phyloP scores from a whole-genome alignment of 2,888 invertebrate species.

The Chalcis sispes region DNA sequence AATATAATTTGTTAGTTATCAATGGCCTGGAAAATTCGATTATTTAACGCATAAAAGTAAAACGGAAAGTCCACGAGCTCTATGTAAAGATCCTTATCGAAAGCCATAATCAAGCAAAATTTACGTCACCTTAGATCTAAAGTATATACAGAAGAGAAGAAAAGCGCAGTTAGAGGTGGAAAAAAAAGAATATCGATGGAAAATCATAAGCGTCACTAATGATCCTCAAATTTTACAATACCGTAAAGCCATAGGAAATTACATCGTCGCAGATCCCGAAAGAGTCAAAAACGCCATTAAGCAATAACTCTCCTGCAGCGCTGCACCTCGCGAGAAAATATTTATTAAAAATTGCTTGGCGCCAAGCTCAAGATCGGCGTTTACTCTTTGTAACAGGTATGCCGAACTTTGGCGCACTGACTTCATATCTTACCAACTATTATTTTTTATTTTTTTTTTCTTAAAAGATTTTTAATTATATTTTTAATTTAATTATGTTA shows the following conservation, averaged over 20 bases:
- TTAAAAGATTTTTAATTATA: too few relatives aligned
- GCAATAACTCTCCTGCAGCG: not conserved
- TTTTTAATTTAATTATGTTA: too few relatives aligned
- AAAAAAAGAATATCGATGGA: conserved; percentile 3
- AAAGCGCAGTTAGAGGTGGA: not conserved
- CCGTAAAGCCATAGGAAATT: conserved; percentile 46
- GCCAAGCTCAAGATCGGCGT: too few relatives aligned
- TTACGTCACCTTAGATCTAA: not conserved
- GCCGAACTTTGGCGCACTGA: too few relatives aligned
- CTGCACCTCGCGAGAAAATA: conserved; percentile 6
- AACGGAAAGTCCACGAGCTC: not conserved
- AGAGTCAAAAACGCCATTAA: conserved; percentile 13
- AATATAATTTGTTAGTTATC: too few relatives aligned
- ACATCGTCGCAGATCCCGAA: conserved; percentile 34
- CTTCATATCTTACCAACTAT: too few relatives aligned
- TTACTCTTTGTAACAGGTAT: too few relatives aligned
- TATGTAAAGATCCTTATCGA: not conserved
- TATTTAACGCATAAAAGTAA: too few relatives aligned
- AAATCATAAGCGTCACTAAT: conserved; percentile 33
- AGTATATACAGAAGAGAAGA: too few relatives aligned
- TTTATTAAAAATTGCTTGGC: conserved; percentile 36
- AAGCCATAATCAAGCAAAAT: conserved; percentile 7
- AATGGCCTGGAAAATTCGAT: too few relatives aligned
- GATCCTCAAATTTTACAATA: conserved; percentile 43
- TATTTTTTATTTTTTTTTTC: too few relatives aligned